These are phyloP conservation scores for Aphaenogaster floridana DNA, from an alignment of 1,140 invertebrate species.

Conservation along the genomic window DNA sequence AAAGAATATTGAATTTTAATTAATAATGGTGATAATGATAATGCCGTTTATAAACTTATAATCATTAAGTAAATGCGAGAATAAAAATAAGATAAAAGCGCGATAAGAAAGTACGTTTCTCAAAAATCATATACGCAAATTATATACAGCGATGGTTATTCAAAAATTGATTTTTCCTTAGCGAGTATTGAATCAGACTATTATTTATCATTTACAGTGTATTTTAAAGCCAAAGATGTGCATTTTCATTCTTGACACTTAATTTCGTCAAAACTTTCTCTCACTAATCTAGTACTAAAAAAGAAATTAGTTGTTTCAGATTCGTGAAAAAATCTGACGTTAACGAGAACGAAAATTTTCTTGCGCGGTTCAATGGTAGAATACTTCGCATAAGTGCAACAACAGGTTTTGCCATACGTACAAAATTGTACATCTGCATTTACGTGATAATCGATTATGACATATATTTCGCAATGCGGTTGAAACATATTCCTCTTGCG, in stretches of 20 bases:
- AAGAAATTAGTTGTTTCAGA: neutral
- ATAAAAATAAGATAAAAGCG: neutral
- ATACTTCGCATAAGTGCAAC: neutral
- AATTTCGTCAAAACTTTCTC: neutral
- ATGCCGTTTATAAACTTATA: neutral
- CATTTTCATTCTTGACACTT: neutral
- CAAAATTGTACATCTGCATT: constrained; percentile 26
- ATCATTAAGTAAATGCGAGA: constrained; percentile 6
- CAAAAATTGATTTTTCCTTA: neutral
- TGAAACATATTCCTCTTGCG: constrained; percentile 48
- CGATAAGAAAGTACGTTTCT: neutral
- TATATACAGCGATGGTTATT: constrained; percentile 4
- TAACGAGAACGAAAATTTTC: neutral
- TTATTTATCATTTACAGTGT: neutral
- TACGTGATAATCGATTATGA: constrained; percentile 36
- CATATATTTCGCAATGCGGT: constrained; percentile 27
- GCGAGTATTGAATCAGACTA: neutral
- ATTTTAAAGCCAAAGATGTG: neutral
- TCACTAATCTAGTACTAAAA: neutral
- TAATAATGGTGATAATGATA: constrained; percentile 7
- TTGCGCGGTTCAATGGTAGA: too few species aligned
- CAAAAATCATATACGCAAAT: neutral
- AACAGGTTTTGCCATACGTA: neutral
- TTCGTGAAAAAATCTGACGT: neutral
- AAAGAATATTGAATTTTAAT: constrained; percentile 31